Percentiles rank a stretch among this genome's conserved stretches.
These are phyloP conservation scores for Trissolcus basalis DNA, from an alignment of 1,140 invertebrate genomes.

Conservation along the genomic window DNA sequence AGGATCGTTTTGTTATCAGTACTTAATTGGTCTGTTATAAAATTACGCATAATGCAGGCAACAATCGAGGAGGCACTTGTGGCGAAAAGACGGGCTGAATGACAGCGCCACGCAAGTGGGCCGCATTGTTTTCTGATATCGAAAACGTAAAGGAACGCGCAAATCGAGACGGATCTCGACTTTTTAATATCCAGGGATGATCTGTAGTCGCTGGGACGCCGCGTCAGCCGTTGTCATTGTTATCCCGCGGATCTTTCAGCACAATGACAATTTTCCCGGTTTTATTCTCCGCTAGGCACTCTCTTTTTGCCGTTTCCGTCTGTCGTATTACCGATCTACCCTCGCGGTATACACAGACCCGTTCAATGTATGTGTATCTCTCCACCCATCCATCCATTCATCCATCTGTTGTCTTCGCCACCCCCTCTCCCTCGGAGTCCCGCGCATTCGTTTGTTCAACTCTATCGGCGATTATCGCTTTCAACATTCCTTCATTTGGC, in stretches of 20 bases:
- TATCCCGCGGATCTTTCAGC: slow-evolving; percentile 73
- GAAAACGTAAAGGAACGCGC: slow-evolving; percentile 21
- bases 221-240: slow-evolving; percentile 75
- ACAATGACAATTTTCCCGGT: slow-evolving; percentile 74
- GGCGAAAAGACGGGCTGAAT: slow-evolving; percentile 9
- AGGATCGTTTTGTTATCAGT: too few species aligned
- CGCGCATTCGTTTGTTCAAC: slow-evolving; percentile 48
- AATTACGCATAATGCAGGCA: neutral
- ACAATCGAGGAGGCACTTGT: too few species aligned
- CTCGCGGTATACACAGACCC: slow-evolving; percentile 52
- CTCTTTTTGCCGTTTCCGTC: slow-evolving; percentile 66
- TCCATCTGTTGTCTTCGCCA: slow-evolving; percentile 54
- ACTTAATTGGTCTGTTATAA: too few species aligned
- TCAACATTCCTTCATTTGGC: slow-evolving; percentile 63
- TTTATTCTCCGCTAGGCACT: slow-evolving; percentile 71
- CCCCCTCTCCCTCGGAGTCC: slow-evolving; percentile 1
- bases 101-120: slow-evolving; percentile 45
- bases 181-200: slow-evolving; percentile 76
- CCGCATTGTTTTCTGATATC: slow-evolving; percentile 62
- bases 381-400: slow-evolving; percentile 44
- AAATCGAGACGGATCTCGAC: slow-evolving; percentile 59
- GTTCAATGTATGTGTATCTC: slow-evolving; percentile 40
- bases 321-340: slow-evolving; percentile 67
- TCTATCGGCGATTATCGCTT: slow-evolving; percentile 63
- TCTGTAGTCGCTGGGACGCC: slow-evolving; percentile 70